Base-by-base conservation (phyloP, 1,140 invertebrate genomes). In the Trinorchestia longiramus region DNA sequence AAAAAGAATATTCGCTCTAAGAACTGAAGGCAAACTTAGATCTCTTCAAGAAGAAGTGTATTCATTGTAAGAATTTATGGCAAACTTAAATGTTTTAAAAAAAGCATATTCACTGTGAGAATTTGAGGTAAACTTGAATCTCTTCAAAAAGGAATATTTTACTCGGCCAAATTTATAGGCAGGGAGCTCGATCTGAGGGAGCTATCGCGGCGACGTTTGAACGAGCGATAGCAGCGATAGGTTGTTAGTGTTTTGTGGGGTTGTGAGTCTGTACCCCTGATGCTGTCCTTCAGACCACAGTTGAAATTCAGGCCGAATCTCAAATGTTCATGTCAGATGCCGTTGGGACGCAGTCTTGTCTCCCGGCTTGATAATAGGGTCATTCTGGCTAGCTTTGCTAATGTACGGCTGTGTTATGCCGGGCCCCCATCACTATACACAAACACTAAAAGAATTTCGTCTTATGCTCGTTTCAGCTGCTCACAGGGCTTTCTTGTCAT, bases 261-360 rank as follows among this genome's bases (percentile, higher is more conserved):
- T 40, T 45, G 92, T 6, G 40, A 42, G 92, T 45, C 43, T 94
- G 36, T 43, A n/a, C 15, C 41, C 41, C 92, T 94, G 92, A 40
- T n/a, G 92, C 36, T 47, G 92, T 44, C 92, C 44, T 94, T 47
- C 41, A 45, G 44, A 43, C 40, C 19, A 45, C 43, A 45, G 43
- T 47, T 45, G 92, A 94, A 94, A 94, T 94, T 94, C 43, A 45
- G 92, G 36, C 92, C 44, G 44, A 94, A 47, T 94, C 43, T 94
- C 43, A 44, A 94, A 94, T 94, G 92, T 94, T 44, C 92, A 94
- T 94, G 92, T 94, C 92, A 94, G 92, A 47, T 94, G 92, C 92
- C 92, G 43, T 43, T 43, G 43, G 41, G 92, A 94, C 92, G 92
- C 92, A 47, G 43, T 40, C 92, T 94, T 94, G 92, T 94, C 92